Evolutionary conservation across 2,797 vertebrate species (phyloP), one percentile per base, ranked within the genome.

Genomic region (Characodon lateralis): DNA sequence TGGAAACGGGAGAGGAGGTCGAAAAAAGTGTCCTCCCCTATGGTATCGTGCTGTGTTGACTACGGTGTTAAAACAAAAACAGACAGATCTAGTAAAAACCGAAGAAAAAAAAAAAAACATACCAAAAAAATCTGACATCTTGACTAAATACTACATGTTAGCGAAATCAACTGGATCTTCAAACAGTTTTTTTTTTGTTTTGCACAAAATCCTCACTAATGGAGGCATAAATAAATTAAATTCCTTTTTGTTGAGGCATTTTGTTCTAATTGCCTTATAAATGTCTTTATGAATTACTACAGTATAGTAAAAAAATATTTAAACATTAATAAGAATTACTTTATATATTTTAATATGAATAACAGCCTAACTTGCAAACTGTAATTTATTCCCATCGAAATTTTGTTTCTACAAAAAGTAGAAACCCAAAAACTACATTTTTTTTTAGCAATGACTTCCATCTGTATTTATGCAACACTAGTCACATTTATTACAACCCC

Each of bases 1-100:
- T 99, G 98, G 94, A 99, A 99, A 74, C 97, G 96, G 77, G 97
- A 98, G 72, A 99, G 93, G 58, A 99, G 96, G 90, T 99, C 98
- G 88, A 99, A 98, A 89, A 99, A 98, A n/a, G 96, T 95, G 76
- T 99, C 98, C 13, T 99, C 98, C 55, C 97, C 97, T 75, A 96
- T 73, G 9, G 95, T 91, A 77, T 98, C 97, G 5, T 78, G 91
- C 3, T 91, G 92, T 56, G 78, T 94, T 78, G 93, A 92, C 97
- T 95, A 41, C 35, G 53, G 43, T 10, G 73, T 73, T 28, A 3
- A 55, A 80, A 58, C 39, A 5, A 65, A 16, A 24, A 31, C 5
- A 61, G 26, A 10, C 22, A 55, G 18, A 72, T 10, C 20, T 28
- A 73, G 41, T 16, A 72, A 75, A 0, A 43, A 65, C 8, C 61